A percentile compares a stretch with the other conserved stretches of the same genome.
Evolutionary conservation across 1,140 invertebrate species (phyloP).

Genomic region (Drosophila willistoni): DNA sequence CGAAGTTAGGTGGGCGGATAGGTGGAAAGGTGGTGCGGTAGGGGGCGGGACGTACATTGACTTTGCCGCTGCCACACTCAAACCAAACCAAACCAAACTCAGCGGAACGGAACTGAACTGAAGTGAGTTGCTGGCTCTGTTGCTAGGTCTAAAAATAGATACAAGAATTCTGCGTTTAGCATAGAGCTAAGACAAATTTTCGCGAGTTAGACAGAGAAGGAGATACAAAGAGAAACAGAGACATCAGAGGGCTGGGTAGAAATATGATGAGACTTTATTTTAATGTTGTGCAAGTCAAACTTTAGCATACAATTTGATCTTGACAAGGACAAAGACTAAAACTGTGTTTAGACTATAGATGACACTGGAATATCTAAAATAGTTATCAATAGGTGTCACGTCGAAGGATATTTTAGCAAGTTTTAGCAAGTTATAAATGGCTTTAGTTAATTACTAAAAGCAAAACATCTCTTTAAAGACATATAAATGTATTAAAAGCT

Average conservation of each 20-base stretch:
- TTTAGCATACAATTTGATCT: not conserved
- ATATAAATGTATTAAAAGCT: too few species aligned
- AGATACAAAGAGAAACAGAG: not conserved
- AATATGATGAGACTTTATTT: slow-evolving; percentile 2
- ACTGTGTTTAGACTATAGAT: not conserved
- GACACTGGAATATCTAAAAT: too few species aligned
- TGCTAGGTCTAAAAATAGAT: slow-evolving; percentile 59
- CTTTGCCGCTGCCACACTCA: not conserved
- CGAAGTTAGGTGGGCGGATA: not conserved
- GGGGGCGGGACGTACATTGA: slow-evolving; percentile 28
- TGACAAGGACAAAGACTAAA: not conserved
- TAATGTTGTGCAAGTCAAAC: not conserved
- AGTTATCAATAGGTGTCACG: too few species aligned
- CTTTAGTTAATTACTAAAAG: too few species aligned
- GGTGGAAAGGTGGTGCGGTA: not conserved
- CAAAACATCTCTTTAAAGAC: too few species aligned
- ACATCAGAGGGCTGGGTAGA: not conserved
- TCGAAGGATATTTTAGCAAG: too few species aligned
- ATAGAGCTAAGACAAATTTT: not conserved
- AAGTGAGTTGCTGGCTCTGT: slow-evolving; percentile 21
- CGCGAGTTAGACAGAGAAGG: not conserved
- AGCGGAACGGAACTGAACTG: slow-evolving; percentile 26
- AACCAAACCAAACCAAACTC: too few species aligned
- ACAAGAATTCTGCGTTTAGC: not conserved
- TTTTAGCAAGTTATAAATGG: too few species aligned